phyloP scores from a whole-genome alignment of 2,113 vertebrate genomes.

The Pluvianellus socialis region DNA sequence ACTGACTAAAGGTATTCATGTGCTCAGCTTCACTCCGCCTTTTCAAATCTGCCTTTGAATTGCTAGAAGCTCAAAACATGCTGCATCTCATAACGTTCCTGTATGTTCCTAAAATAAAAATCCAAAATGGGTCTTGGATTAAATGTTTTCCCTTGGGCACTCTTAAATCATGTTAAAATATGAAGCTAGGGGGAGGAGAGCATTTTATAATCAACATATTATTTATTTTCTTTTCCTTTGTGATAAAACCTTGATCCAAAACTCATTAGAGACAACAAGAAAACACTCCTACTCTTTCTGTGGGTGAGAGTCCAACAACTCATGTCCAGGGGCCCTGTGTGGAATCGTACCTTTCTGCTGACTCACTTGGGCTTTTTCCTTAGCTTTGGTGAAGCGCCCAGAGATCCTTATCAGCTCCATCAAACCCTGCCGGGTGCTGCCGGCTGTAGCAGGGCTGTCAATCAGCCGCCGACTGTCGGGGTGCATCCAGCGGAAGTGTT shows the following conservation, averaged over 20 bases:
- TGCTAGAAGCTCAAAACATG: background rate
- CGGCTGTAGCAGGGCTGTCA: background rate
- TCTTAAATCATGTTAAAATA: conserved; percentile 29
- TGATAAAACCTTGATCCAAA: conserved; percentile 5
- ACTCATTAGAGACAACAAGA: background rate
- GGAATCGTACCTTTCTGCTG: background rate
- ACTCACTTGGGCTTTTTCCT: conserved; percentile 1
- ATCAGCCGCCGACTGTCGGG: background rate
- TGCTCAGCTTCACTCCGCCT: background rate
- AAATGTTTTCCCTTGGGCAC: background rate
- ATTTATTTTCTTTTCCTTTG: conserved; percentile 40
- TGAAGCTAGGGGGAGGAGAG: background rate
- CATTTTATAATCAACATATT: background rate
- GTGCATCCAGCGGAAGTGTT: background rate
- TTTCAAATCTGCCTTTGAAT: background rate
- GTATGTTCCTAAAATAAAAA: conserved; percentile 27
- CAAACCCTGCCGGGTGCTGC: background rate
- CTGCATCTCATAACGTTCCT: background rate
- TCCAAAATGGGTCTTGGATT: background rate
- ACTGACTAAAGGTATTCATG: background rate
- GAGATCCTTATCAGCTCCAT: background rate
- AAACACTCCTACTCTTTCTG: background rate
- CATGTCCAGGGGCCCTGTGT: background rate
- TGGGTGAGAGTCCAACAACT: background rate
- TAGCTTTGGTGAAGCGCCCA: background rate